phyloP scores from a whole-genome alignment of 2,888 invertebrate genomes.

The Leptopilina syphax region DNA sequence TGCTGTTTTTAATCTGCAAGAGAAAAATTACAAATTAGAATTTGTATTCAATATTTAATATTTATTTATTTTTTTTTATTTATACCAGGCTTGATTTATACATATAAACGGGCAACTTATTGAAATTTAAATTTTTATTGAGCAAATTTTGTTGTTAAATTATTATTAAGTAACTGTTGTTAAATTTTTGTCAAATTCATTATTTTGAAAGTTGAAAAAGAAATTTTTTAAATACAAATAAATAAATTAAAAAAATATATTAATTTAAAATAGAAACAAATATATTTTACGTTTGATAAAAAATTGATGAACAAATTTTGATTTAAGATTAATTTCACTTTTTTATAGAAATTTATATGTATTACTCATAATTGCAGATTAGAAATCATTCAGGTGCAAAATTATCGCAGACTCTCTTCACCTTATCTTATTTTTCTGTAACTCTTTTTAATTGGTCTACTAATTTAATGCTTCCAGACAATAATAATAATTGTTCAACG shows the following conservation, averaged over 20 bases:
- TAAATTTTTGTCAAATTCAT: too few relatives aligned
- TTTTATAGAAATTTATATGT: background rate
- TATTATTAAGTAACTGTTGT: too few relatives aligned
- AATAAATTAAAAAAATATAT: too few relatives aligned
- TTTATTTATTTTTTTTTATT: background rate
- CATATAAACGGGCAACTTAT: too few relatives aligned
- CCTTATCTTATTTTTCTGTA: constrained; percentile 42
- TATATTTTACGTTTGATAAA: too few relatives aligned
- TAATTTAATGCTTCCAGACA: constrained; percentile 47
- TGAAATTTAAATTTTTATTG: background rate
- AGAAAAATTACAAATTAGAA: background rate
- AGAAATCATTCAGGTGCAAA: constrained; percentile 24
- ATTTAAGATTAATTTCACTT: too few relatives aligned
- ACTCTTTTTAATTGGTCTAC: constrained; percentile 49
- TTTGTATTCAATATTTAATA: background rate
- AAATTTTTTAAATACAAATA: too few relatives aligned
- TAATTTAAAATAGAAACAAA: too few relatives aligned
- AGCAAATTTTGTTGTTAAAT: too few relatives aligned
- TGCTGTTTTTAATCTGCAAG: constrained; percentile 2
- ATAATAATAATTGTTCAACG: constrained; percentile 19
- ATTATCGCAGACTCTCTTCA: constrained; percentile 24
- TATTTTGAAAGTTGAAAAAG: too few relatives aligned
- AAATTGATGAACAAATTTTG: too few relatives aligned
- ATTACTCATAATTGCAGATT: constrained; percentile 40
- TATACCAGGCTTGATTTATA: too few relatives aligned